A percentile compares a stretch with the other conserved stretches of the same genome.
These are phyloP conservation scores for Fregetta grallaria DNA, from an alignment of 2,113 vertebrate species.

Conservation along the genomic window DNA sequence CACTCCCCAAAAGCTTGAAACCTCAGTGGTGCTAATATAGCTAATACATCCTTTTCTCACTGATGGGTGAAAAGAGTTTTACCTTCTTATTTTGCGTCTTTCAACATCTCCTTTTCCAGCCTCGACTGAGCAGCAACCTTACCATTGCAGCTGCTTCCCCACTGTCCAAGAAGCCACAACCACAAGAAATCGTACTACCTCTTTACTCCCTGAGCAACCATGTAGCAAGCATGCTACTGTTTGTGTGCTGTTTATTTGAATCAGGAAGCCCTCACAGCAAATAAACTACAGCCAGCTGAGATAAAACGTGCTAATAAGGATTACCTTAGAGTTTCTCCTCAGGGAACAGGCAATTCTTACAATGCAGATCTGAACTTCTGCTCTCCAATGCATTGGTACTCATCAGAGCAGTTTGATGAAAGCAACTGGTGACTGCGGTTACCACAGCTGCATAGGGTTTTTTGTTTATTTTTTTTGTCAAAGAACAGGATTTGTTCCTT, in stretches of 20 bases:
- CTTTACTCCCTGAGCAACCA: neutral
- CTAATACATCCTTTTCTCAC: neutral
- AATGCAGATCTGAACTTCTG: neutral
- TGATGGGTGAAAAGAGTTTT: neutral
- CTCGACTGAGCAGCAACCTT: neutral
- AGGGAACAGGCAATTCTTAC: neutral
- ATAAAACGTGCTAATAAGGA: neutral
- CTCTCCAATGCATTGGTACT: neutral
- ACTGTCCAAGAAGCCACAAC: neutral
- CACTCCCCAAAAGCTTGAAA: neutral
- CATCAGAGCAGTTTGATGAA: neutral
- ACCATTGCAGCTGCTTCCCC: neutral
- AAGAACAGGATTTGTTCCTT: neutral
- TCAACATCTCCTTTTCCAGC: neutral
- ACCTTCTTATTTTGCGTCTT: neutral
- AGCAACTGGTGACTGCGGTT: no score
- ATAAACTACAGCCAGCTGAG: neutral
- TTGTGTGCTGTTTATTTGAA: neutral
- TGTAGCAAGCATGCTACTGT: neutral
- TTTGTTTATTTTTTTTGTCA: neutral
- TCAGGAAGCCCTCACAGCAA: neutral
- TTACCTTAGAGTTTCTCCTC: neutral
- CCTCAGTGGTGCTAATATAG: neutral
- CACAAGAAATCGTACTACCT: neutral
- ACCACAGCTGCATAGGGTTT: neutral